A percentile compares a stretch with the other conserved stretches of the same genome.
Evolutionary conservation across 2,113 vertebrate species (phyloP).

Genomic region (Garra rufa): DNA sequence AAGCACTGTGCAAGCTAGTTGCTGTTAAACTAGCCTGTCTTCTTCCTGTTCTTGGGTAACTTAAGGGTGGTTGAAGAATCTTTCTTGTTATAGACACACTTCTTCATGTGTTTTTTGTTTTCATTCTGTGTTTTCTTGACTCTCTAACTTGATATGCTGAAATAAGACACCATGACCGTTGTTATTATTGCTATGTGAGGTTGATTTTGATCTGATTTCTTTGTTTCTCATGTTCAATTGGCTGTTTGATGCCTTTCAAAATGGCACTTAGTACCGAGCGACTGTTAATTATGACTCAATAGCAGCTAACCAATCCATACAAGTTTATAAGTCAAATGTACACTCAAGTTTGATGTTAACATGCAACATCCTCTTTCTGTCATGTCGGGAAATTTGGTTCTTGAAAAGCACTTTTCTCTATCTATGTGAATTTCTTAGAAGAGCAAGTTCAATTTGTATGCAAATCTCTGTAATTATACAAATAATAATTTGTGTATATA

Average conservation of each 20-base stretch:
- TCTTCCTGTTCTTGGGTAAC: slow-evolving; percentile 42
- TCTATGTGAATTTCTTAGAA: neutral
- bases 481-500: slow-evolving; percentile 41
- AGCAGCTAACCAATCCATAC: neutral
- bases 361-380: no score
- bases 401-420: slow-evolving; percentile 21
- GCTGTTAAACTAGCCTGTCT: slow-evolving; percentile 46
- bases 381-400: neutral
- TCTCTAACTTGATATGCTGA: slow-evolving; percentile 67
- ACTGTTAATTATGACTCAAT: neutral
- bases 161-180: slow-evolving; percentile 60
- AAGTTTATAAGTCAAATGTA: neutral
- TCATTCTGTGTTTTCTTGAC: slow-evolving; percentile 55
- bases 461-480: slow-evolving; percentile 8
- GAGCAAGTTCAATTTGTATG: neutral
- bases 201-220: slow-evolving; percentile 20
- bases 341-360: neutral
- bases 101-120: slow-evolving; percentile 53
- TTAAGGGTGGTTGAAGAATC: slow-evolving; percentile 29
- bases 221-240: neutral
- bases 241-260: neutral
- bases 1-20: slow-evolving; percentile 26
- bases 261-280: neutral
- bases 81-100: slow-evolving; percentile 60
- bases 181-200: slow-evolving; percentile 47